Evolutionary conservation across 2,113 vertebrate species (phyloP).

Genomic region (Eretmodus cyanostictus): DNA sequence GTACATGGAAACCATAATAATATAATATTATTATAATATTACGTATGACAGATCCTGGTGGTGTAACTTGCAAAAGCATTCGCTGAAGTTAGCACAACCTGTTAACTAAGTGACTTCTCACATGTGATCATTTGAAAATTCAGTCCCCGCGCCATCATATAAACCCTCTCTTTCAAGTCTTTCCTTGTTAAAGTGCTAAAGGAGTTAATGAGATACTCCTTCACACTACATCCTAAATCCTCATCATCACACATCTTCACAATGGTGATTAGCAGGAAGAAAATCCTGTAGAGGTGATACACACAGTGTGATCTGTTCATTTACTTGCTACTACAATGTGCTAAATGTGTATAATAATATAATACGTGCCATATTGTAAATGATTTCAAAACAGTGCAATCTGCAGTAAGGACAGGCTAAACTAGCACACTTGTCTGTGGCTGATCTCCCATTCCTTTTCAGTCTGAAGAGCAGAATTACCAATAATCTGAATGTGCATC

Average conservation of each 20-base stretch:
- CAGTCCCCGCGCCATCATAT: background rate
- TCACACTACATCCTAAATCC: background rate
- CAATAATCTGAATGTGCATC: background rate
- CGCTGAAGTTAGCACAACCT: background rate
- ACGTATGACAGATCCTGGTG: background rate
- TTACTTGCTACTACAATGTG: background rate
- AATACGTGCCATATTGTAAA: background rate
- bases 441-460: background rate
- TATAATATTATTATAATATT: background rate
- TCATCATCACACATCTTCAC: background rate
- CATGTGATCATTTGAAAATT: background rate
- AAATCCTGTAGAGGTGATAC: background rate
- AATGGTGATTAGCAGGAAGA: background rate
- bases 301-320: background rate
- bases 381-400: background rate
- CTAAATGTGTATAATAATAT: background rate
- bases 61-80: background rate
- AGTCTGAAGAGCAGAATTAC: background rate
- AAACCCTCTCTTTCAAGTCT: background rate
- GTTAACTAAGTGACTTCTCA: background rate
- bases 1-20: background rate
- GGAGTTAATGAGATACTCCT: background rate
- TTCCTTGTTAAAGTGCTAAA: background rate
- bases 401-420: background rate
- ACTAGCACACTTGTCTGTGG: background rate